Conservation (phyloP, 1,140 invertebrate species). For the Homarus americanus region DNA sequence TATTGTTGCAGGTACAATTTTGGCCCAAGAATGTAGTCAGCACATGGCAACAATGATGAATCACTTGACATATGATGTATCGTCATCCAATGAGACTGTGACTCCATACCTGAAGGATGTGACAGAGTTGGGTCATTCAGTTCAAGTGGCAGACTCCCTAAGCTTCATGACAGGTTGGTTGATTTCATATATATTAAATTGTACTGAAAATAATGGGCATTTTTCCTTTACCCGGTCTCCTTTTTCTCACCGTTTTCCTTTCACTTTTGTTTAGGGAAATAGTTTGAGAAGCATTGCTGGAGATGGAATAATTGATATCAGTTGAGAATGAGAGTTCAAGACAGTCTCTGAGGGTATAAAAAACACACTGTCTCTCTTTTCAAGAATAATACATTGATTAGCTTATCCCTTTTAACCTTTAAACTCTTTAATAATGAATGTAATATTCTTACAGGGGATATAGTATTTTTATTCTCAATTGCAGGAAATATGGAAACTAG, state of each 20-base stretch:
- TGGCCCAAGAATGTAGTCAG: slow-evolving; percentile 56
- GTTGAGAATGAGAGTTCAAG: too few relatives aligned
- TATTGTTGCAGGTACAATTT: slow-evolving; percentile 80
- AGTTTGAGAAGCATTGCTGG: too few relatives aligned
- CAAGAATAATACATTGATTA: too few relatives aligned
- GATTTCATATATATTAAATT: neutral
- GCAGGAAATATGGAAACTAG: slow-evolving; percentile 23
- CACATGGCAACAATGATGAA: slow-evolving; percentile 31
- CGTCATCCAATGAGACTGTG: slow-evolving; percentile 28
- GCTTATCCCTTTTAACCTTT: too few relatives aligned
- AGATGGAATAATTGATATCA: too few relatives aligned
- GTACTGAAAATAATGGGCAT: too few relatives aligned
- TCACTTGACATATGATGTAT: slow-evolving; percentile 26
- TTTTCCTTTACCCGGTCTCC: too few relatives aligned
- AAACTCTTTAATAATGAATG: too few relatives aligned
- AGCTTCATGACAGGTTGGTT: slow-evolving; percentile 16
- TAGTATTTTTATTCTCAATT: neutral
- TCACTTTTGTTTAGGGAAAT: too few relatives aligned
- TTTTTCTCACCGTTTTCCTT: too few relatives aligned
- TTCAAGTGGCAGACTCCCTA: slow-evolving; percentile 1
- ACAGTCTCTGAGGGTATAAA: too few relatives aligned
- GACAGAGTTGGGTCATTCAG: neutral
- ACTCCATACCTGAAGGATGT: neutral
- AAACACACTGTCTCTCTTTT: too few relatives aligned
- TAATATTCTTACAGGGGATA: neutral